Percentiles rank a stretch among this genome's conserved stretches.
Conservation (phyloP, 2,797 vertebrate species). For the Octomys mimax region DNA sequence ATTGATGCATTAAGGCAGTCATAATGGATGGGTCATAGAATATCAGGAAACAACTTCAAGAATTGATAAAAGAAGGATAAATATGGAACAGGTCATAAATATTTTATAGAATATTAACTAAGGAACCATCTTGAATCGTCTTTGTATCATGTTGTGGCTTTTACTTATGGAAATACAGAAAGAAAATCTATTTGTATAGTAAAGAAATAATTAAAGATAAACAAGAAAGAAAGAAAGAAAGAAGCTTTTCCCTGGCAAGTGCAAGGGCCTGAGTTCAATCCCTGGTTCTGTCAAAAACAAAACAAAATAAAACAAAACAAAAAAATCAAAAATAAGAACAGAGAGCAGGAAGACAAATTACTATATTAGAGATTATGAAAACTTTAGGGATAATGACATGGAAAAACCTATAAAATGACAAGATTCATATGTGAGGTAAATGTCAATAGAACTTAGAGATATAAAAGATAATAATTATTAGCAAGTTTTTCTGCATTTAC, state of each 20-base stretch:
- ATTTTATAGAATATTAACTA: background rate
- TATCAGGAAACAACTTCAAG: background rate
- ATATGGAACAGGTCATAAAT: background rate
- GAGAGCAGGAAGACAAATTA: background rate
- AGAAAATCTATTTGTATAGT: background rate
- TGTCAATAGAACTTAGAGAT: background rate
- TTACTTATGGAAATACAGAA: conserved; percentile 4
- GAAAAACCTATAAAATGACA: background rate
- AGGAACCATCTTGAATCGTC: background rate
- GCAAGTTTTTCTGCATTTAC: background rate
- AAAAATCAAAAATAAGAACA: background rate
- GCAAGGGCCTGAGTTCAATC: no score
- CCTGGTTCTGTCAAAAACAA: no score
- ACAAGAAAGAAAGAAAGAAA: background rate
- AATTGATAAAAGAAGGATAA: background rate
- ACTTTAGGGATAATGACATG: background rate
- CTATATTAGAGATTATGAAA: background rate
- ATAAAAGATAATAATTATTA: background rate
- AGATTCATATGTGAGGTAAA: background rate
- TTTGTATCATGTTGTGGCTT: background rate
- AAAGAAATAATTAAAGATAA: background rate
- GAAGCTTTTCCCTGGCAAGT: no score
- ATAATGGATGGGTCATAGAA: background rate
- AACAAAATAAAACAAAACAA: no score
- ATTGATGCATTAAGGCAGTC: background rate